Evolutionary conservation across 92 coral and sea anemone species (phyloP), one percentile per base, ranked within the genome.

Genomic region (Porites lobata): DNA sequence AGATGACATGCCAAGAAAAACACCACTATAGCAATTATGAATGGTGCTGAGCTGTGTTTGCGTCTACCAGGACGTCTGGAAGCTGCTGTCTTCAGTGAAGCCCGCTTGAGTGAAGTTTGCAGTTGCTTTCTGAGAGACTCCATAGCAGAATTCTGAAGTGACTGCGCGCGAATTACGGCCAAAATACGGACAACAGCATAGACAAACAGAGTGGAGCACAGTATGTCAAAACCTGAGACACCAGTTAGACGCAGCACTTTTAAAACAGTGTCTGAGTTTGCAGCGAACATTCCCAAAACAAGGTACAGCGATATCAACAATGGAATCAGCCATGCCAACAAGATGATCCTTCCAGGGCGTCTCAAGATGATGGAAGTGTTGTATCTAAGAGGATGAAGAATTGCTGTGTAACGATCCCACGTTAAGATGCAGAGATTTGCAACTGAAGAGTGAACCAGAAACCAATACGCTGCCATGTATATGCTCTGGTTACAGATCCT

Each of bases 361-460:
- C 69, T 73, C 50, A 6, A 12, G 22, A 79, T 54, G 54, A 72
- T 71, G 18, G 59, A 57, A n/a, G 58, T 54, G 10, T 8, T 11
- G 79, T 83, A 83, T 58, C 14, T 83, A 3, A 83, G 18, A 14
- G 87, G 87, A 3, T 57, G 79, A 38, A 83, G 79, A 13, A 83
- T 83, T 38, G 87, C 79, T 22, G 17, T 19, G 69, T 26, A 72
- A 4, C 87, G 87, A 70, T 83, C 69, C 87, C 87, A 70, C 11
- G 87, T 61, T 69, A 83, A 47, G n/a, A 24, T 13, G 79, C 87
- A 83, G 51, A 83, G 78, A 73, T 83, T 83, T 69, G 87, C 57
- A 13, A 83, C 70, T 43, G 87, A 83, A 0, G 79, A 57, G 71
- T 83, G 79, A 13, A 72, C 51, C 19, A 72, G 4, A n/a, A 83